A percentile compares a stretch with the other conserved stretches of the same genome.
phyloP scores from a whole-genome alignment of 2,888 invertebrate species.

The Pycnomerus fuliginosus region DNA sequence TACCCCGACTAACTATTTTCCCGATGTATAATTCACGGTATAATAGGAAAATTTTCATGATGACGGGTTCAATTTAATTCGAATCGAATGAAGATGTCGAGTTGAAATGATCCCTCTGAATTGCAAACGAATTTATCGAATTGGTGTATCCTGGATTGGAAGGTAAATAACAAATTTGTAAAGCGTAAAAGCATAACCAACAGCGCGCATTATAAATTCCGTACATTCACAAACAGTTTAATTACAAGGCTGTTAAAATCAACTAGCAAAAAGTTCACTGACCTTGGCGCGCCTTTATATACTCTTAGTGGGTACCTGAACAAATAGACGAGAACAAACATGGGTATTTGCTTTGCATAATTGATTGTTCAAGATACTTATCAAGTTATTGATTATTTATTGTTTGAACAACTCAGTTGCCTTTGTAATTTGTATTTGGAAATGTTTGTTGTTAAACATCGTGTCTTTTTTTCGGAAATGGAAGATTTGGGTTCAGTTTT shows the following conservation, averaged over 20 bases:
- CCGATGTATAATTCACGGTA: neutral
- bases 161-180: constrained; percentile 22
- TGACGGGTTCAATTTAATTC: no score
- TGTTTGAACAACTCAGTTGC: constrained; percentile 19
- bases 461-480: no score
- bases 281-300: constrained; percentile 30
- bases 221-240: constrained; percentile 27
- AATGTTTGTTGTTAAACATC: constrained; percentile 22
- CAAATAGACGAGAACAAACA: constrained; percentile 33
- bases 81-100: constrained; percentile 6
- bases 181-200: constrained; percentile 27
- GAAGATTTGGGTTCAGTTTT: no score
- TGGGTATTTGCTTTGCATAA: constrained; percentile 39
- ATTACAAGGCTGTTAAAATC: constrained; percentile 29
- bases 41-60: no score
- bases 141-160: constrained; percentile 15
- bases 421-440: constrained; percentile 7
- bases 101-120: constrained; percentile 6
- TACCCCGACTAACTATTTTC: neutral
- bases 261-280: constrained; percentile 27
- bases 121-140: constrained; percentile 17
- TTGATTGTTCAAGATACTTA: constrained; percentile 41
- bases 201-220: constrained; percentile 25
- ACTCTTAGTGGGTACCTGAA: constrained; percentile 34
- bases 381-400: constrained; percentile 39